A percentile compares a stretch with the other conserved stretches of the same genome.
These are phyloP conservation scores for Harpegnathos saltator DNA, from an alignment of 1,140 invertebrate genomes.

Conservation along the genomic window DNA sequence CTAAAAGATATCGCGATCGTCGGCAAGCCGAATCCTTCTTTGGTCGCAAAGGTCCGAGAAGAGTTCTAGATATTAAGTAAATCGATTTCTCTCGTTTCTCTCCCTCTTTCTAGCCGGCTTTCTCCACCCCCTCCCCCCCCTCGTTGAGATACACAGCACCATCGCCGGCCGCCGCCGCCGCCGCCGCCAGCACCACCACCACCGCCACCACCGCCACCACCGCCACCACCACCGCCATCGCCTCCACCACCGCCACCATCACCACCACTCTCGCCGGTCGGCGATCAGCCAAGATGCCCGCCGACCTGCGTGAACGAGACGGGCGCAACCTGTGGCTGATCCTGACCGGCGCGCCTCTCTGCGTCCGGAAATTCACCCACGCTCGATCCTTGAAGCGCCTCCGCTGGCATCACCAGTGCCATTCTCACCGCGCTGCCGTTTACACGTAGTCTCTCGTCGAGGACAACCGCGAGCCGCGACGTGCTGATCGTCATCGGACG, in stretches of 20 bases:
- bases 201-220: not conserved
- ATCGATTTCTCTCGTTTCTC: slow-evolving; percentile 73
- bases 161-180: too few species aligned
- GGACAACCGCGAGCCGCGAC: slow-evolving; percentile 57
- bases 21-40: slow-evolving; percentile 15
- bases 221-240: slow-evolving; percentile 1
- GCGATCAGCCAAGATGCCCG: slow-evolving; percentile 73
- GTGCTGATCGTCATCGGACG: slow-evolving; percentile 25
- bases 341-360: slow-evolving; percentile 82
- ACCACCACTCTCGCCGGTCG: not conserved
- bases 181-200: not conserved
- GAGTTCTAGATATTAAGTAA: slow-evolving; percentile 67
- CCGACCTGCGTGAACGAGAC: slow-evolving; percentile 76
- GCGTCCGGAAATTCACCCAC: slow-evolving; percentile 78
- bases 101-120: slow-evolving; percentile 61
- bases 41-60: slow-evolving; percentile 23
- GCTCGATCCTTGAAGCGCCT: slow-evolving; percentile 80
- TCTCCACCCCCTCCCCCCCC: too few species aligned
- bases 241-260: not conserved
- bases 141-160: slow-evolving; percentile 33
- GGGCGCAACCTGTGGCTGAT: slow-evolving; percentile 86
- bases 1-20: slow-evolving; percentile 21
- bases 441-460: slow-evolving; percentile 68
- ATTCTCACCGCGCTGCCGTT: slow-evolving; percentile 81
- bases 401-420: slow-evolving; percentile 76